These are phyloP conservation scores for Callorhinus ursinus DNA, from an alignment of 2,113 vertebrate genomes.

Conservation along the genomic window DNA sequence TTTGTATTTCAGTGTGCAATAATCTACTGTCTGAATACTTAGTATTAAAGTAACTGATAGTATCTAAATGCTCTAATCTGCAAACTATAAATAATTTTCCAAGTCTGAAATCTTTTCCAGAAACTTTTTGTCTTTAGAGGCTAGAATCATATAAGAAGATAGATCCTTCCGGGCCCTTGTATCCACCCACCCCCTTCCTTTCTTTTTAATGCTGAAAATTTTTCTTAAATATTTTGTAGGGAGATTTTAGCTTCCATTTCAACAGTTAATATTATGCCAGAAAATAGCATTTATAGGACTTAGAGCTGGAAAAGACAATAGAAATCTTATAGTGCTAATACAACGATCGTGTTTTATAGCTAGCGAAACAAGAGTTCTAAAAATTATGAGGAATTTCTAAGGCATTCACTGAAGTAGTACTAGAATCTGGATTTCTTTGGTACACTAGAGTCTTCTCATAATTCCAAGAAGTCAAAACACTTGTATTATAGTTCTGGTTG, in stretches of 20 bases:
- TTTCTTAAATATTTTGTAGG: neutral
- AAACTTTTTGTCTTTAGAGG: neutral
- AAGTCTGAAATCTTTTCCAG: slow-evolving; percentile 18
- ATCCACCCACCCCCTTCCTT: neutral
- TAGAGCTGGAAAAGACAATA: neutral
- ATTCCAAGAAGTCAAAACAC: neutral
- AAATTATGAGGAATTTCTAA: neutral
- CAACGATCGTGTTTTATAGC: neutral
- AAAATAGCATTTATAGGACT: slow-evolving; percentile 31
- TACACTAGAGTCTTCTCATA: neutral
- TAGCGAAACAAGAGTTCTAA: neutral
- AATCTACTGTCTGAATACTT: slow-evolving; percentile 31
- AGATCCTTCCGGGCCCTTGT: neutral
- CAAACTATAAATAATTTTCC: slow-evolving; percentile 38
- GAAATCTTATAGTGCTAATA: neutral
- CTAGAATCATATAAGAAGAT: slow-evolving; percentile 29
- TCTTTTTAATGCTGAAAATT: neutral
- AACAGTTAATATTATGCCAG: neutral
- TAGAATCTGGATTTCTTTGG: neutral
- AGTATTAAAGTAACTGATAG: slow-evolving; percentile 41
- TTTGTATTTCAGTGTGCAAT: slow-evolving; percentile 37
- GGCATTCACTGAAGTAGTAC: neutral
- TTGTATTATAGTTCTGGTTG: neutral
- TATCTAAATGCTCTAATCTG: neutral
- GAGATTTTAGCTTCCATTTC: neutral